Evolutionary conservation across 2,888 invertebrate genomes (phyloP).

Genomic region (Rhagonycha lutea): DNA sequence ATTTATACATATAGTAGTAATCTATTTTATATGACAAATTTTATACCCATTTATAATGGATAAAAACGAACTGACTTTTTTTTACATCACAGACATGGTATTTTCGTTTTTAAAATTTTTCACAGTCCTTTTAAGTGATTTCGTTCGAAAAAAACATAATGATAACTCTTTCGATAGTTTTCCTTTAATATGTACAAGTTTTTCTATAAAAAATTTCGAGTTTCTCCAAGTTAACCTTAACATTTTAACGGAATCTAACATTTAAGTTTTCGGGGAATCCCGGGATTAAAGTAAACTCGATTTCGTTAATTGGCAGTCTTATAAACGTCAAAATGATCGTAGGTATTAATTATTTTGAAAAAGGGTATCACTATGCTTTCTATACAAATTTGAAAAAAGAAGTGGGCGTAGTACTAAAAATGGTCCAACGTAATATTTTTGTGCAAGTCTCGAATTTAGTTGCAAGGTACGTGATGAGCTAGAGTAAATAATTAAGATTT

Average conservation of each 20-base stretch:
- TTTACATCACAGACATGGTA: constrained; percentile 32
- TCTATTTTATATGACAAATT: constrained; percentile 23
- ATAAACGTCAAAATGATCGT: constrained; percentile 10
- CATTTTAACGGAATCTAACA: not conserved
- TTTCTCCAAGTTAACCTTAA: not conserved
- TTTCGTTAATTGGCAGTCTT: constrained; percentile 22
- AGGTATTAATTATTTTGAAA: not conserved
- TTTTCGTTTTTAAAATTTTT: constrained; percentile 17
- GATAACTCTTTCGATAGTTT: constrained; percentile 8
- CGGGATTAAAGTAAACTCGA: not conserved
- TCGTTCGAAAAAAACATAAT: constrained; percentile 19
- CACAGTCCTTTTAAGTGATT: constrained; percentile 10
- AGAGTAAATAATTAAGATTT: constrained; percentile 27
- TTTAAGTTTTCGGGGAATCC: not conserved
- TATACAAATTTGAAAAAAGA: constrained; percentile 2
- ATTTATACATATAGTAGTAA: constrained; percentile 16
- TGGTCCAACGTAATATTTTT: constrained; percentile 35
- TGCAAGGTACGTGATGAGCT: constrained; percentile 28
- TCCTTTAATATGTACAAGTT: not conserved
- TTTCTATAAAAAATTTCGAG: not conserved
- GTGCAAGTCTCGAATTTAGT: constrained; percentile 34
- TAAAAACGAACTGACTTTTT: constrained; percentile 29
- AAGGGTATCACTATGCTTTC: constrained; percentile 6
- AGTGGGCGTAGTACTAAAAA: constrained; percentile 23
- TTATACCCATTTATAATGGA: constrained; percentile 31